Evolutionary conservation across 2,113 vertebrate genomes (phyloP).

Genomic region (Myiozetetes cayanensis): DNA sequence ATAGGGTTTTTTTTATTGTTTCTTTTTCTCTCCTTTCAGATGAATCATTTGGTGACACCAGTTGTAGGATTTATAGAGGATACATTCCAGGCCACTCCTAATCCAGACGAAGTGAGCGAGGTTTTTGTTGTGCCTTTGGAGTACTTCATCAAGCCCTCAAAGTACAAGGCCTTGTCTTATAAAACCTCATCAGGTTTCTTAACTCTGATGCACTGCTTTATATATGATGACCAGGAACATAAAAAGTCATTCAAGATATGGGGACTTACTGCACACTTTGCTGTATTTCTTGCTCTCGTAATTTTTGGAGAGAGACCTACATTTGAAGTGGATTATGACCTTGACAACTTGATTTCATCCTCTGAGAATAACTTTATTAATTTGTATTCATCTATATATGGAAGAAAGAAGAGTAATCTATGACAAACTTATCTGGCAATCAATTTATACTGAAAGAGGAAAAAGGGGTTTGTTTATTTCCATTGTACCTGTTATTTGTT

Average conservation of each 20-base stretch:
- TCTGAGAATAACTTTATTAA: constrained; percentile 58
- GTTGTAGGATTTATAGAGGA: constrained; percentile 89
- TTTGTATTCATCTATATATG: background rate
- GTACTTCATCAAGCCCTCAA: constrained; percentile 76
- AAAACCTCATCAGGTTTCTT: background rate
- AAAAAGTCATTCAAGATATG: constrained; percentile 77
- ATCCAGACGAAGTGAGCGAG: constrained; percentile 86
- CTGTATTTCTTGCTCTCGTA: constrained; percentile 77
- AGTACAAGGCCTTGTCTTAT: constrained; percentile 53
- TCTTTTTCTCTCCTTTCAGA: constrained; percentile 63
- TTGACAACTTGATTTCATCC: constrained; percentile 60
- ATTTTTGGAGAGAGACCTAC: constrained; percentile 74
- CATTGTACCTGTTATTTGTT: background rate
- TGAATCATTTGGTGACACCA: constrained; percentile 79
- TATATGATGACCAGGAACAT: constrained; percentile 70
- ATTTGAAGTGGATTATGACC: constrained; percentile 79
- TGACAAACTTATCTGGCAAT: constrained; percentile 54
- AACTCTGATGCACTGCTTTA: constrained; percentile 72
- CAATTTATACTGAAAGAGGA: background rate
- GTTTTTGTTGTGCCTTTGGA: constrained; percentile 87
- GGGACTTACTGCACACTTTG: constrained; percentile 85
- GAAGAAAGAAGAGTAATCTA: constrained; percentile 73
- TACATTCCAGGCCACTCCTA: constrained; percentile 79
- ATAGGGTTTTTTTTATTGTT: background rate
- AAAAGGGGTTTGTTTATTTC: background rate